Conservation (phyloP, 2,888 invertebrate genomes). For the Mystacides longicornis region DNA sequence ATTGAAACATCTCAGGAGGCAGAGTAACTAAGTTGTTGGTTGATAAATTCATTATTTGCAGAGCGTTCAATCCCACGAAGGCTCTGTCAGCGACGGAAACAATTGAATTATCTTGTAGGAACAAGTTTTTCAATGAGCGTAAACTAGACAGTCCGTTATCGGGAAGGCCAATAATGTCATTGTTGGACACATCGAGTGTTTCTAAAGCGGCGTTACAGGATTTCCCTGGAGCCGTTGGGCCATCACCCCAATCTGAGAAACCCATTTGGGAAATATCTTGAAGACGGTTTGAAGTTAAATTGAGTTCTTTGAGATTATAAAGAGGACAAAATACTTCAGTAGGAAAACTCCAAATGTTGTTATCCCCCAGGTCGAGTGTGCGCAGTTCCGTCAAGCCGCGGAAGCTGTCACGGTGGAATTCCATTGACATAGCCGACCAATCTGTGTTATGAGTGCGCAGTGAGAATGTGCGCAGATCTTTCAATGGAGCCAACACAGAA, state of each 20-base stretch:
- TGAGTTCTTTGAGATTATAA: conserved; percentile 59
- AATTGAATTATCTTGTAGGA: conserved; percentile 70
- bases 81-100: conserved; percentile 67
- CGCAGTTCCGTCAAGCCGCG: conserved; percentile 60
- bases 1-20: conserved; percentile 71
- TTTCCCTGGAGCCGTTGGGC: conserved; percentile 57
- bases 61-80: conserved; percentile 59
- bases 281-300: conserved; percentile 68
- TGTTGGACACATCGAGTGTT: conserved; percentile 64
- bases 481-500: conserved; percentile 59
- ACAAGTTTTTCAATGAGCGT: conserved; percentile 59
- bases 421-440: conserved; percentile 73
- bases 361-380: conserved; percentile 63
- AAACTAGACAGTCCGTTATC: conserved; percentile 65
- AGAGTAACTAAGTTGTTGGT: conserved; percentile 70
- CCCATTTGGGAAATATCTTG: conserved; percentile 71
- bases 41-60: conserved; percentile 69
- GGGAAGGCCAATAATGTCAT: conserved; percentile 63
- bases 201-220: conserved; percentile 64
- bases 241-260: conserved; percentile 65
- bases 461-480: conserved; percentile 57
- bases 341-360: conserved; percentile 70
- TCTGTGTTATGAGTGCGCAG: conserved; percentile 71
- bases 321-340: conserved; percentile 66
- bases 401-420: conserved; percentile 64